These are phyloP conservation scores for Hirtodrosophila confusa DNA, from an alignment of 2,888 invertebrate species.

Conservation along the genomic window DNA sequence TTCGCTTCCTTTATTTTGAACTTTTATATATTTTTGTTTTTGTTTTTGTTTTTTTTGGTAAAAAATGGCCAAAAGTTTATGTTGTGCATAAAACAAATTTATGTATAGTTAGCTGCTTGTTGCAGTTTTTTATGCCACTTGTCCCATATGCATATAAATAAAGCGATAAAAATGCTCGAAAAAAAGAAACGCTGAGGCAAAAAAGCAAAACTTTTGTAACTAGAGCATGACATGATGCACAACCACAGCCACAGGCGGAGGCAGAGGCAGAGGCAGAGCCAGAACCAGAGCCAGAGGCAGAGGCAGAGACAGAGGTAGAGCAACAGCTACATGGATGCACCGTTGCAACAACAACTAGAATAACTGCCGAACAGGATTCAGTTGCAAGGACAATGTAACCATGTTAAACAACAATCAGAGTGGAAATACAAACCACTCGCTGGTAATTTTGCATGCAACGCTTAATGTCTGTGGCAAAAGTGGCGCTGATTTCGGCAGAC, in stretches of 20 bases:
- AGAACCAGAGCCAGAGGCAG: slow-evolving; percentile 15
- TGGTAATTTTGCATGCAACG: slow-evolving; percentile 82
- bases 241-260: slow-evolving; percentile 47
- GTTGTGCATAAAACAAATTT: slow-evolving; percentile 69
- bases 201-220: slow-evolving; percentile 68
- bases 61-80: slow-evolving; percentile 58
- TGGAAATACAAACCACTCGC: slow-evolving; percentile 79
- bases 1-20: slow-evolving; percentile 16
- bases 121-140: slow-evolving; percentile 65
- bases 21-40: slow-evolving; percentile 8
- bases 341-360: slow-evolving; percentile 50
- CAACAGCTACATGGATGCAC: slow-evolving; percentile 50
- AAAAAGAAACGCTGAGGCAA: slow-evolving; percentile 30
- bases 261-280: slow-evolving; percentile 10
- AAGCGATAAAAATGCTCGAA: slow-evolving; percentile 52
- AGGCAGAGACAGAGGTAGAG: slow-evolving; percentile 11
- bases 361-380: slow-evolving; percentile 66
- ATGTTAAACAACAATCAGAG: slow-evolving; percentile 80
- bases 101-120: slow-evolving; percentile 58
- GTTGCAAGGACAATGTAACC: slow-evolving; percentile 78
- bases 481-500: slow-evolving; percentile 77
- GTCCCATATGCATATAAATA: slow-evolving; percentile 71
- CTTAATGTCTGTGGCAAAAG: slow-evolving; percentile 79
- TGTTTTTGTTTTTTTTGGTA: slow-evolving; percentile 17
- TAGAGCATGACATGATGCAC: slow-evolving; percentile 77